Percentiles rank a stretch among this genome's conserved stretches.
phyloP scores from a whole-genome alignment of 2,113 vertebrate species.

The Anseranas semipalmata region DNA sequence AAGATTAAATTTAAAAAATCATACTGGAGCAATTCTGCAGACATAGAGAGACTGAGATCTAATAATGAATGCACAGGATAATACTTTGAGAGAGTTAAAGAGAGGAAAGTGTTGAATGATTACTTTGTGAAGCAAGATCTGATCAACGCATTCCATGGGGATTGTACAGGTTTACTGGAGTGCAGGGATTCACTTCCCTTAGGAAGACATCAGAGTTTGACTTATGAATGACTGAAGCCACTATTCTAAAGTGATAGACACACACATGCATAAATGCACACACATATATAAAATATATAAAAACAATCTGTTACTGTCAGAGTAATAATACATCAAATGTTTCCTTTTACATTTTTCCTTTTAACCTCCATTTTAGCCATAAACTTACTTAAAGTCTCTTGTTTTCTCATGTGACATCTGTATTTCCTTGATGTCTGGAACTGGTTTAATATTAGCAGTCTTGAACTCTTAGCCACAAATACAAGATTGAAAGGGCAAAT shows the following conservation, averaged over 20 bases:
- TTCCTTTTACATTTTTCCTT: neutral
- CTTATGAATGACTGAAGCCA: constrained; percentile 45
- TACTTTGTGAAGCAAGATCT: constrained; percentile 14
- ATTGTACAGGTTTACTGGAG: neutral
- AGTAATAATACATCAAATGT: neutral
- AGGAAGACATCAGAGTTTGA: neutral
- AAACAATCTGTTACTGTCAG: neutral
- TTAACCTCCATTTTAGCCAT: neutral
- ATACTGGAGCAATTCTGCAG: constrained; percentile 8
- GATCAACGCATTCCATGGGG: constrained; percentile 8
- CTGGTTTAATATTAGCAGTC: neutral
- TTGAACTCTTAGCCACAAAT: constrained; percentile 18
- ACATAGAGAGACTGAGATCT: neutral
- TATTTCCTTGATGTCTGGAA: neutral
- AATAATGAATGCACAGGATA: constrained; percentile 30
- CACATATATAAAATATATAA: neutral
- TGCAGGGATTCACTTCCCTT: neutral
- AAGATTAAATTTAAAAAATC: constrained; percentile 34
- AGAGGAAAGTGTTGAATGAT: constrained; percentile 19
- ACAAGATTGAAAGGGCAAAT: constrained; percentile 38
- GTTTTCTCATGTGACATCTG: neutral
- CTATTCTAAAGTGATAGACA: neutral
- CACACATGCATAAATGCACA: neutral
- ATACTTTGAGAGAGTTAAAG: constrained; percentile 34
- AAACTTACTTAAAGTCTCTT: neutral